Percentiles rank a stretch among this genome's conserved stretches.
These are phyloP conservation scores for Sus scrofa DNA, from an alignment of 2,113 vertebrate genomes.

Conservation along the genomic window T2T-Sscrofa CM000813.6:141630501-141631000, in stretches of 20 bases:
- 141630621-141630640: not conserved
- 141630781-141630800: not conserved
- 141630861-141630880: not conserved
- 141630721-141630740: not conserved
- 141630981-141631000: conserved; percentile 58
- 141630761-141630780: not conserved
- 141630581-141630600: not conserved
- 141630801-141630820: not conserved
- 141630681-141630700: not conserved
- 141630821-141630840: not conserved
- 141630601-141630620: not conserved
- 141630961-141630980: conserved; percentile 42
- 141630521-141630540: not conserved
- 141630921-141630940: not conserved
- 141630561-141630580: not conserved
- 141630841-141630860: not conserved
- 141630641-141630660: not conserved
- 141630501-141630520: not conserved
- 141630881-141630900: not conserved
- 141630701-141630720: not conserved
- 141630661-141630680: not conserved
- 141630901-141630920: not conserved
- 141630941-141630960: conserved; percentile 8
- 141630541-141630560: not conserved
- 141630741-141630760: not conserved